Evolutionary conservation across 2,888 invertebrate genomes (phyloP).

Genomic region (Amorpha juglandis): DNA sequence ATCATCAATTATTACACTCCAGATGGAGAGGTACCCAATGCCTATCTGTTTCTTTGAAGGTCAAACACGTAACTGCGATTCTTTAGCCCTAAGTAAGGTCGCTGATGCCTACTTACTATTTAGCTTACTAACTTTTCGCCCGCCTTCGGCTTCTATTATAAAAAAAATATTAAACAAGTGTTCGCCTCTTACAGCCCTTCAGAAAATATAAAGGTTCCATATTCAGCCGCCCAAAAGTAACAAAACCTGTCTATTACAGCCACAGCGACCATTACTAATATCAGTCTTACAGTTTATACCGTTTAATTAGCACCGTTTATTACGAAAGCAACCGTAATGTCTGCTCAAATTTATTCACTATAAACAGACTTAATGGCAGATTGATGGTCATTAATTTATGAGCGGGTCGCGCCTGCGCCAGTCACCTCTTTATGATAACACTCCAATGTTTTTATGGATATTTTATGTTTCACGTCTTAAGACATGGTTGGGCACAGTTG

Average conservation of each 20-base stretch:
- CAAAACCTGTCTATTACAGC: not conserved
- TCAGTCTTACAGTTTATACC: slow-evolving; percentile 1
- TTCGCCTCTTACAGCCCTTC: not conserved
- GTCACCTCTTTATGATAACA: slow-evolving; percentile 29
- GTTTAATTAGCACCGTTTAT: slow-evolving; percentile 20
- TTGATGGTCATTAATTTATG: slow-evolving; percentile 22
- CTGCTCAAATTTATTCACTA: slow-evolving; percentile 20
- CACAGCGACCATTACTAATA: not conserved
- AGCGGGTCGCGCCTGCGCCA: not conserved
- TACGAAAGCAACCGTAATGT: slow-evolving; percentile 5
- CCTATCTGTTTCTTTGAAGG: too few species aligned
- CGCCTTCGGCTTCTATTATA: not conserved
- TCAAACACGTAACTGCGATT: too few species aligned
- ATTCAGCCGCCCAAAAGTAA: not conserved
- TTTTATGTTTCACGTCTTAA: slow-evolving; percentile 32
- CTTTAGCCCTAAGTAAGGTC: too few species aligned
- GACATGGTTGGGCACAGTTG: slow-evolving; percentile 24
- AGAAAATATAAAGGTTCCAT: not conserved
- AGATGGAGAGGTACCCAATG: too few species aligned
- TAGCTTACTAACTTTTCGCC: not conserved
- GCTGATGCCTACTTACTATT: too few species aligned
- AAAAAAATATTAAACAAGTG: not conserved
- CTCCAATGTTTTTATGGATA: slow-evolving; percentile 35
- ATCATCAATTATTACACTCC: too few species aligned
- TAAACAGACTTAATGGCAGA: slow-evolving; percentile 14